Evolutionary conservation across 2,888 invertebrate genomes (phyloP), one percentile per base, ranked within the genome.

Genomic region (Sabatieria punctata): DNA sequence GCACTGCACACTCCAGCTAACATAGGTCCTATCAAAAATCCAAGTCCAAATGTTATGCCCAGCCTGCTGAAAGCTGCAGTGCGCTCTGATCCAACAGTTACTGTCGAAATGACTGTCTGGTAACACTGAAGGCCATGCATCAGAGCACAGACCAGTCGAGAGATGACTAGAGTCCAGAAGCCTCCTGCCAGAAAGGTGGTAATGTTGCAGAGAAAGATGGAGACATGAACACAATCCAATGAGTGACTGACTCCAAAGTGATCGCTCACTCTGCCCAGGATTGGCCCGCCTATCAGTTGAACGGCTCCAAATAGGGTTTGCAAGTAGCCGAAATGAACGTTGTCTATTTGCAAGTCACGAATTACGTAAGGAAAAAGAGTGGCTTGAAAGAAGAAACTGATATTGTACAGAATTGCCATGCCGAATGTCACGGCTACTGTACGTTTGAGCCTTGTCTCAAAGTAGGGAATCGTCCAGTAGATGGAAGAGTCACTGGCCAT

Each of bases 41-140:
- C 54, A 45, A 35, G 22, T 49, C 57, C 59, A 46, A 59, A 59
- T 4, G 55, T 55, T 6, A 59, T 49, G 22, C 58, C 59, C 53
- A 59, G 51, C 30, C 56, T 36, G 13, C 57, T 54, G 40, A 59
- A 59, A 2, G 58, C 57, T 22, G 49, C 55, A 3, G 59, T 59
- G 37, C 59, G 49, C 30, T 59, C 55, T 36, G 55, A 50, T 45
- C 59, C 59, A 0, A 45, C 45, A 1, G 59, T 59, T 22, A 57
- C 38, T 1, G 49, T 50, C 2, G 59, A 57, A n/a, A 59, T 35
- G n/a, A 57, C 49, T 4, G 59, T 55, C 47, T 59, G 59, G 43
- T 55, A 54, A 18, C 52, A 54, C 47, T 59, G 59, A 39, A 57
- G 55, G 15, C 57, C 59, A 37, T 56, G 57, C 57, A 59, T 59